Base-by-base conservation (phyloP, 37 sponge, comb jelly and placozoan genomes). In the Agelas oroides region DNA sequence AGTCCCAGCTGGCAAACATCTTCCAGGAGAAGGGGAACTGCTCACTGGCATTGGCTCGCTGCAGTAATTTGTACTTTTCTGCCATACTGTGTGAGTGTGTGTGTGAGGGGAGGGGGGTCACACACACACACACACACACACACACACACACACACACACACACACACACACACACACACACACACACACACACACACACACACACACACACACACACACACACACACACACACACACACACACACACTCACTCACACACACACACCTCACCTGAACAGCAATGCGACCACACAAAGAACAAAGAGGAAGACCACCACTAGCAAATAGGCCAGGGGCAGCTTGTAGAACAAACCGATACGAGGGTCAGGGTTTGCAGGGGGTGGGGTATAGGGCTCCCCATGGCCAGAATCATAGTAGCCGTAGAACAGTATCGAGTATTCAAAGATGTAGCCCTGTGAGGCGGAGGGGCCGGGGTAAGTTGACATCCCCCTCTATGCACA, bases 341-440 rank as follows among this genome's bases (percentile, higher is more conserved):
- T 91, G 78, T 92, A 95, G 24, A 59, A 33, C 21, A 24, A 32
- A 20, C 82, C 78, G 46, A 88, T 88, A n/a, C 53, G 67, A 0
- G 93, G 89, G 5, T 76, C 55, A 5, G 87, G 87, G 59, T 88
- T 93, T 28, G 80, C 40, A 17, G 83, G 87, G 69, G 86, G 83
- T 21, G 90, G 33, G 6, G 21, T 25, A 52, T 89, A 89, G 3
- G 92, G 81, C 64, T 92, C 92, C 27, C 83, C 78, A 31, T 72
- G 56, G 23, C 92, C 90, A 66, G 83, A 76, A 80, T 94, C 94
- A 86, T 95, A 95, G 75, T 75, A 95, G 15, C 95, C 95, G 66
- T 91, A 88, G 81, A 95, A 95, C 13, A 95, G 73, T 2, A 93
- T 76, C 24, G 94, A 93, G 59, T 89, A 93, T 70, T 93, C 94